phyloP scores from a whole-genome alignment of 2,797 vertebrate genomes.

The Eospalax fontanierii region DNA sequence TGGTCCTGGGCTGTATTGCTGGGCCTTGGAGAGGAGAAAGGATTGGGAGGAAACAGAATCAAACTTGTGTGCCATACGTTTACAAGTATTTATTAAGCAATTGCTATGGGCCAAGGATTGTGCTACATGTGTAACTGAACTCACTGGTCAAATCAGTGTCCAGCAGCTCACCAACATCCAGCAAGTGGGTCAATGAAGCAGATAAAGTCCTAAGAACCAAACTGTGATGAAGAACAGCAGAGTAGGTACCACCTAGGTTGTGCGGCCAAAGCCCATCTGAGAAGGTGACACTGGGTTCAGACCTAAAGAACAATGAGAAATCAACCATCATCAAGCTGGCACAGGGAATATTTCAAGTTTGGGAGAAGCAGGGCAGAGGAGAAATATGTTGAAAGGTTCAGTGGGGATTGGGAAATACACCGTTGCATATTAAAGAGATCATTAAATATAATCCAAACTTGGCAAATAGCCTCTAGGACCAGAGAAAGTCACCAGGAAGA shows the following conservation, averaged over 20 bases:
- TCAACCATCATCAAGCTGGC: background rate
- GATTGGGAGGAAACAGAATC: conserved; percentile 4
- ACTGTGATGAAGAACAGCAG: background rate
- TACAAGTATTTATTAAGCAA: conserved; percentile 13
- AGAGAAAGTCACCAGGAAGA: background rate
- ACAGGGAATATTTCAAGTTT: background rate
- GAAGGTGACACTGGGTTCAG: background rate
- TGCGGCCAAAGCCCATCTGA: background rate
- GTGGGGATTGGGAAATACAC: background rate
- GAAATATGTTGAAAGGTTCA: background rate
- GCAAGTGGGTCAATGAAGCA: background rate
- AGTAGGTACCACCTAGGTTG: background rate
- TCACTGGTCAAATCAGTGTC: background rate
- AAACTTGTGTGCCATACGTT: background rate
- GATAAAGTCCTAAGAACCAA: background rate
- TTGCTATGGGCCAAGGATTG: background rate
- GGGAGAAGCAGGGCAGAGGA: background rate
- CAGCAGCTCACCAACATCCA: background rate
- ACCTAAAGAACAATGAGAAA: background rate
- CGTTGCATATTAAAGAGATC: background rate
- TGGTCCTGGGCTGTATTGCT: background rate
- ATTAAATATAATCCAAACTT: background rate
- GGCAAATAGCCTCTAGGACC: background rate
- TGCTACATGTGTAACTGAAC: rapidly evolving
- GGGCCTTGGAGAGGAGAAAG: background rate